Evolutionary conservation across 2,888 invertebrate genomes (phyloP).

Genomic region (Altica lythri): DNA sequence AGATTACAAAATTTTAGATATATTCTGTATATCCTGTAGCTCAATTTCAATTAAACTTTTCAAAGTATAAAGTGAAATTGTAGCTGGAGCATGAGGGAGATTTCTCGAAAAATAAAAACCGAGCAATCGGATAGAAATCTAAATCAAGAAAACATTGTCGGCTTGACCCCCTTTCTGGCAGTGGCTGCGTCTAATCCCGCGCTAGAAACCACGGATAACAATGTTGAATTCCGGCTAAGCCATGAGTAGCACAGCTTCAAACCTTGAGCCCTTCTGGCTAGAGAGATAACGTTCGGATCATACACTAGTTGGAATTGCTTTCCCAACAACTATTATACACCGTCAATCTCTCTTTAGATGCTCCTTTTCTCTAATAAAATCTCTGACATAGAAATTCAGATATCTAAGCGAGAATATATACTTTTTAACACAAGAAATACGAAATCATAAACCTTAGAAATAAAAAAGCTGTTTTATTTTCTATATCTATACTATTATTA

Average conservation of each 20-base stretch:
- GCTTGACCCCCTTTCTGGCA: constrained; percentile 23
- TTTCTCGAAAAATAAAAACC: constrained; percentile 16
- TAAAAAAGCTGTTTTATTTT: no score
- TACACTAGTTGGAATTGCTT: constrained; percentile 40
- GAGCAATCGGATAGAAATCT: constrained; percentile 19
- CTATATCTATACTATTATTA: no score
- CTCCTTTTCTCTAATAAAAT: constrained; percentile 10
- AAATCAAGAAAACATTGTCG: constrained; percentile 22
- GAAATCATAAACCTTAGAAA: no score
- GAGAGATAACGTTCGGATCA: constrained; percentile 44
- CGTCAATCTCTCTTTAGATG: constrained; percentile 37
- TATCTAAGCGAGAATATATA: no score
- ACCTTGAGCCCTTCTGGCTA: constrained; percentile 40
- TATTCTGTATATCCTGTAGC: no score
- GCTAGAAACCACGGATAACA: constrained; percentile 41
- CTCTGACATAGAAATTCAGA: constrained; percentile 1
- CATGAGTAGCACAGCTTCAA: constrained; percentile 31
- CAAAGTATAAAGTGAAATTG: no score
- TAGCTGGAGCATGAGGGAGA: no score
- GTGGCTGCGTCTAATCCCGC: constrained; percentile 35
- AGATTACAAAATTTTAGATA: no score
- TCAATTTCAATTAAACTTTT: no score
- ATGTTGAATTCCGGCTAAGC: constrained; percentile 41
- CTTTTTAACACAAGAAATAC: no score
- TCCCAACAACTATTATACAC: constrained; percentile 44